Percentiles rank a stretch among this genome's conserved stretches.
These are phyloP conservation scores for Oreohelix idahoensis DNA, from an alignment of 1,140 invertebrate species.

Conservation along the genomic window DNA sequence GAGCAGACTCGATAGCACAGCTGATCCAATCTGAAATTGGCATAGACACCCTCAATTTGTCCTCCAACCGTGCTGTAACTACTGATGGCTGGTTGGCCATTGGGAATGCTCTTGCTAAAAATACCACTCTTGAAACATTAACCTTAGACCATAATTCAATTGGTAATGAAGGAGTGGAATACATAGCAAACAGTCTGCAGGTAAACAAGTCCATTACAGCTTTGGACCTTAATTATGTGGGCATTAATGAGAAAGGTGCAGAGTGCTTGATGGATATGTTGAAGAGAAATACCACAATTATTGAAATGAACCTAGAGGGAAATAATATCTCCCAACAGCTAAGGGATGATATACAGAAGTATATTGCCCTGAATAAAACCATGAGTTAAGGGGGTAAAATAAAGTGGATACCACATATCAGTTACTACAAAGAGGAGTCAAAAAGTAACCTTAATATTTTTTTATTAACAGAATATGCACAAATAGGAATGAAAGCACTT, in stretches of 20 bases:
- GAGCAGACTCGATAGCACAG: slow-evolving; percentile 39
- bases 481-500: too few species aligned
- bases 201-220: slow-evolving; percentile 51
- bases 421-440: too few species aligned
- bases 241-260: slow-evolving; percentile 53
- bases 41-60: slow-evolving; percentile 56
- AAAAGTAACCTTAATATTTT: too few species aligned
- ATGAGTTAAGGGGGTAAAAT: background rate
- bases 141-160: slow-evolving; percentile 56
- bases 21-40: slow-evolving; percentile 47
- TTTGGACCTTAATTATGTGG: slow-evolving; percentile 55
- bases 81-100: slow-evolving; percentile 53
- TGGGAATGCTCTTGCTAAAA: slow-evolving; percentile 54
- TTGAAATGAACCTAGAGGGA: slow-evolving; percentile 57
- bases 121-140: slow-evolving; percentile 50
- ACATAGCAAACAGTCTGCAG: slow-evolving; percentile 47
- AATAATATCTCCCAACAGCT: slow-evolving; percentile 54
- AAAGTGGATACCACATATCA: too few species aligned
- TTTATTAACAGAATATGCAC: too few species aligned
- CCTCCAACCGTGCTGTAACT: slow-evolving; percentile 48
- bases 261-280: slow-evolving; percentile 52
- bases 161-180: slow-evolving; percentile 54
- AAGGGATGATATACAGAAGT: slow-evolving; percentile 51
- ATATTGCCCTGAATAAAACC: slow-evolving; percentile 53
- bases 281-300: slow-evolving; percentile 56